These are phyloP conservation scores for Zaprionus camerounensis DNA, from an alignment of 1,140 invertebrate genomes.

Conservation along the genomic window DNA sequence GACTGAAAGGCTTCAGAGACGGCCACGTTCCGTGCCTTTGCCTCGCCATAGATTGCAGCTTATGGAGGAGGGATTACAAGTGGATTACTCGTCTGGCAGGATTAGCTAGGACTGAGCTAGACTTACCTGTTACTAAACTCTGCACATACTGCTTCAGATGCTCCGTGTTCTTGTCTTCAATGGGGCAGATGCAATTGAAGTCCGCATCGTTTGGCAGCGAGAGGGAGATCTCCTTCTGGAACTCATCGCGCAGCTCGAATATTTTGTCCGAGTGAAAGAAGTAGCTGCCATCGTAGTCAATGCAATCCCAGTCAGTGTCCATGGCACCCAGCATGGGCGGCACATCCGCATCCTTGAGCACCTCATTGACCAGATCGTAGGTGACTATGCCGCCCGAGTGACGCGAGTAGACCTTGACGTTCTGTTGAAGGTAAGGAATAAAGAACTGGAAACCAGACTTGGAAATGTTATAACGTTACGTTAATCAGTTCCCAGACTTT, in stretches of 20 bases:
- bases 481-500: constrained; percentile 83
- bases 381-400: constrained; percentile 80
- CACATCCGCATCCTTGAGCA: constrained; percentile 77
- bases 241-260: constrained; percentile 77
- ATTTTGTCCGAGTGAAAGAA: constrained; percentile 80
- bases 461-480: constrained; percentile 26
- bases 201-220: constrained; percentile 54
- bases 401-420: constrained; percentile 77
- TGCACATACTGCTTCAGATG: constrained; percentile 64
- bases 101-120: neutral
- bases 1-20: constrained; percentile 60
- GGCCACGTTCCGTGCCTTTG: constrained; percentile 48
- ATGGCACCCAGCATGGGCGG: constrained; percentile 78
- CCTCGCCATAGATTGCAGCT: constrained; percentile 65
- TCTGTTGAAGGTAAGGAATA: constrained; percentile 43
- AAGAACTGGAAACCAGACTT: neutral
- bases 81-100: neutral
- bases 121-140: constrained; percentile 65
- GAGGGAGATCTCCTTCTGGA: constrained; percentile 68
- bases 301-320: constrained; percentile 81
- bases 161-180: constrained; percentile 71
- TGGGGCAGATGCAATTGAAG: constrained; percentile 60
- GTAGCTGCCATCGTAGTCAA: constrained; percentile 80
- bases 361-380: constrained; percentile 82
- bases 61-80: neutral